phyloP scores from a whole-genome alignment of 2,797 vertebrate species.

The Phoxinus dragarum region DNA sequence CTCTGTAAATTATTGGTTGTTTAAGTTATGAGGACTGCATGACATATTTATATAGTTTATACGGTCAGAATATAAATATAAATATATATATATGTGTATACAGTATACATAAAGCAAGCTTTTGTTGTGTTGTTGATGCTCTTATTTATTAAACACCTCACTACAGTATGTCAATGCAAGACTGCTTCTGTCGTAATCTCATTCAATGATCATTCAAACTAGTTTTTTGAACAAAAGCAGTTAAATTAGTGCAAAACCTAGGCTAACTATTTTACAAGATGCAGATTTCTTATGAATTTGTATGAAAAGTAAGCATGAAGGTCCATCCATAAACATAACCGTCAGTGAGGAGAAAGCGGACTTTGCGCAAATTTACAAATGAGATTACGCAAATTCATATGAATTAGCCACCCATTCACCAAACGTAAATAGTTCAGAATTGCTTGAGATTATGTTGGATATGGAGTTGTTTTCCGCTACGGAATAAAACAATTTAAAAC shows the following conservation, averaged over 20 bases:
- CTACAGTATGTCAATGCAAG: constrained; percentile 61
- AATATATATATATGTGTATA: constrained; percentile 75
- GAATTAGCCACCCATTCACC: neutral
- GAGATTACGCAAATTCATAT: neutral
- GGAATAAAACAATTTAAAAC: no score
- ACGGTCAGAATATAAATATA: constrained; percentile 88
- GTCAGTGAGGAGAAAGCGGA: neutral
- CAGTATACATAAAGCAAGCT: constrained; percentile 77
- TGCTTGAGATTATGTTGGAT: neutral
- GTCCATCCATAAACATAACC: neutral
- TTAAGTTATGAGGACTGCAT: constrained; percentile 99
- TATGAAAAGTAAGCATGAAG: neutral
- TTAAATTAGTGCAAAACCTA: neutral
- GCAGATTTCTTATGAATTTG: neutral
- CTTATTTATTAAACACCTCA: constrained; percentile 99
- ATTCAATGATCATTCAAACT: neutral
- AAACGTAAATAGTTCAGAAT: neutral
- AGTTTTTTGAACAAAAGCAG: neutral
- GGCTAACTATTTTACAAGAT: neutral
- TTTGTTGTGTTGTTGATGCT: constrained; percentile 79
- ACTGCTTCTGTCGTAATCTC: constrained; percentile 17
- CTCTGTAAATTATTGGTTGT: constrained; percentile 90
- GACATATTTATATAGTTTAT: constrained; percentile 99
- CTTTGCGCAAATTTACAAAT: neutral
- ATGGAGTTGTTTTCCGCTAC: no score